Evolutionary conservation across 2,797 vertebrate genomes (phyloP).

Genomic region (Ataeniobius toweri): DNA sequence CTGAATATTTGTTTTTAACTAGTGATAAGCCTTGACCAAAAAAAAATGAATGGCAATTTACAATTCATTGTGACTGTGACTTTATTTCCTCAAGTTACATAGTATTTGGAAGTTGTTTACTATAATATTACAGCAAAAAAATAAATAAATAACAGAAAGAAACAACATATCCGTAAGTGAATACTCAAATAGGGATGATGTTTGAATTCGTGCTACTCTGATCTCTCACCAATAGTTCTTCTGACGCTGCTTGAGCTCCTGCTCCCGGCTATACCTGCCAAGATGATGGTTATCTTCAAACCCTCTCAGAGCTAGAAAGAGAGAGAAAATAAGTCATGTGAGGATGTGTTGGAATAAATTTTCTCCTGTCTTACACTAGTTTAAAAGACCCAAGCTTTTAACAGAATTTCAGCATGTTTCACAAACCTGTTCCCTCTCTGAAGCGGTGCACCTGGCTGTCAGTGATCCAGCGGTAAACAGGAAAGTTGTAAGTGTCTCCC

Average conservation of each 20-base stretch:
- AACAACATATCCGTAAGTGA: not conserved
- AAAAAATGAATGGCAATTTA: too few species aligned
- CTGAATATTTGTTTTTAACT: too few species aligned
- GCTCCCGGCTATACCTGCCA: conserved; percentile 27
- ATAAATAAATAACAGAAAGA: too few species aligned
- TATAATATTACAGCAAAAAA: not conserved
- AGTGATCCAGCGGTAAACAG: conserved; percentile 59
- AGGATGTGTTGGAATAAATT: not conserved
- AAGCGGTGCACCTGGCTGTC: conserved; percentile 45
- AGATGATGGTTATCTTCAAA: conserved; percentile 51
- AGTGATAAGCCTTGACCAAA: too few species aligned
- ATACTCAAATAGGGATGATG: not conserved
- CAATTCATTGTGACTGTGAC: not conserved
- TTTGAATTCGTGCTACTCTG: not conserved
- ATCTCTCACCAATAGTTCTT: conserved; percentile 55
- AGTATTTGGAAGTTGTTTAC: not conserved
- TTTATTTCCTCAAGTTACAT: not conserved
- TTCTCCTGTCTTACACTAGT: not conserved
- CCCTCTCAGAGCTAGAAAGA: conserved; percentile 55
- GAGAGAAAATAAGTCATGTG: not conserved
- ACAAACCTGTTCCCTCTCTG: conserved; percentile 66
- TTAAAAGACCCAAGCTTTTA: not conserved
- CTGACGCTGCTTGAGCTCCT: conserved; percentile 49
- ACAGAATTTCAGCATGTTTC: not conserved
- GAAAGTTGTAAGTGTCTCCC: conserved; percentile 46